Conservation (phyloP, 1,140 invertebrate species). For the Phortica variegata region DNA sequence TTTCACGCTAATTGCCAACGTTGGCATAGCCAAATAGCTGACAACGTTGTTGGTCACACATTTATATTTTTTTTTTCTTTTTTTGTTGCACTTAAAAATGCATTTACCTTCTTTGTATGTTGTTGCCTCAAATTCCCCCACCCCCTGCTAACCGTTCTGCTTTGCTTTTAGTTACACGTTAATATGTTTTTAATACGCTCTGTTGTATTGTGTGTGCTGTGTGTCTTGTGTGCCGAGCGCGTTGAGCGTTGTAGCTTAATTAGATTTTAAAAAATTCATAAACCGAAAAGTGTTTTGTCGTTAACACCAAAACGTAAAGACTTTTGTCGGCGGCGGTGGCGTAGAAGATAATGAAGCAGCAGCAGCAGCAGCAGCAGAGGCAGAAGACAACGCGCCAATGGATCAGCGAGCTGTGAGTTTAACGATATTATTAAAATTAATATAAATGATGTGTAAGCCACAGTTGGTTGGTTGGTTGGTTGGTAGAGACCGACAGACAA, state of each 20-base stretch:
- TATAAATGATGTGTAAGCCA: slow-evolving; percentile 39
- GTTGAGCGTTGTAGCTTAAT: slow-evolving; percentile 25
- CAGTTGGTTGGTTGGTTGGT: slow-evolving; percentile 6
- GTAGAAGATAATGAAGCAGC: too few relatives aligned
- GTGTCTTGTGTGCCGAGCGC: too few relatives aligned
- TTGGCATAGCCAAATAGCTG: too few relatives aligned
- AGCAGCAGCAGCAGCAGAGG: too few relatives aligned
- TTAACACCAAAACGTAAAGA: too few relatives aligned
- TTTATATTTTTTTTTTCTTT: too few relatives aligned
- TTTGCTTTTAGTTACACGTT: slow-evolving; percentile 12
- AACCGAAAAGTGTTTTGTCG: slow-evolving; percentile 46
- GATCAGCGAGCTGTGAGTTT: slow-evolving; percentile 22
- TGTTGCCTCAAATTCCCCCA: too few relatives aligned
- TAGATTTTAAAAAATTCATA: slow-evolving; percentile 43
- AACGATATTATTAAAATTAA: slow-evolving; percentile 55
- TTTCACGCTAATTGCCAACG: slow-evolving; percentile 36
- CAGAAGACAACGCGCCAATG: neutral
- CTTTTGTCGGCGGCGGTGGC: too few relatives aligned
- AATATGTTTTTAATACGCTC: slow-evolving; percentile 51
- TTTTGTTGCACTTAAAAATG: slow-evolving; percentile 34
- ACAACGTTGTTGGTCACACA: too few relatives aligned
- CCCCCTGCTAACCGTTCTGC: too few relatives aligned
- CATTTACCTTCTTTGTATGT: slow-evolving; percentile 9
- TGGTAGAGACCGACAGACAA: too few relatives aligned
- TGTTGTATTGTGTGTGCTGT: too few relatives aligned